These are phyloP conservation scores for Netelia inedita DNA, from an alignment of 2,888 invertebrate genomes.

Conservation along the genomic window DNA sequence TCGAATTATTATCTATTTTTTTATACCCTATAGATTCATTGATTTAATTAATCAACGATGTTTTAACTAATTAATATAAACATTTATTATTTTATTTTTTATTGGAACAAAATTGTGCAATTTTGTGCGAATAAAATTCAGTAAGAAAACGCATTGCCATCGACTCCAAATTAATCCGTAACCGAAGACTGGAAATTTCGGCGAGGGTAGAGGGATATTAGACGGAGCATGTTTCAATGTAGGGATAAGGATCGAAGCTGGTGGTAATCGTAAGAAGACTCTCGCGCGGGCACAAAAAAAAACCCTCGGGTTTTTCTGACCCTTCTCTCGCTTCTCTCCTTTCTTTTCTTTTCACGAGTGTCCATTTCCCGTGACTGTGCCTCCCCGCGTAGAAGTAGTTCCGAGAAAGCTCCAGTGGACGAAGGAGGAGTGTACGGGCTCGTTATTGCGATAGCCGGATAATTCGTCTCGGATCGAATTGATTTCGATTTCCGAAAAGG, in stretches of 20 bases:
- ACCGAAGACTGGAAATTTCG: background rate
- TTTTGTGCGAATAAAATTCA: background rate
- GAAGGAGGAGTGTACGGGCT: conserved; percentile 30
- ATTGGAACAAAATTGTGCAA: background rate
- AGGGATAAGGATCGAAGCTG: background rate
- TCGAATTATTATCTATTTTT: background rate
- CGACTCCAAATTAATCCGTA: conserved; percentile 13
- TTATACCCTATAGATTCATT: background rate
- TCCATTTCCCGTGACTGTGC: conserved; percentile 37
- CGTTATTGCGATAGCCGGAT: conserved; percentile 65
- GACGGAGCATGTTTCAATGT: conserved; percentile 2
- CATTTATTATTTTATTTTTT: background rate
- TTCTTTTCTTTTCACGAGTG: conserved; percentile 44
- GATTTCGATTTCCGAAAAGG: conserved; percentile 62
- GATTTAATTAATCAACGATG: background rate
- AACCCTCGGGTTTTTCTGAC: conserved; percentile 36
- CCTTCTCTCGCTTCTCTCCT: conserved; percentile 4
- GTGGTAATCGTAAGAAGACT: background rate
- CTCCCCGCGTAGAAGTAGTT: conserved; percentile 16
- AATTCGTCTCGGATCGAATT: conserved; percentile 66
- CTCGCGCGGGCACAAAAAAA: conserved; percentile 3
- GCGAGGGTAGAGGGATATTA: background rate
- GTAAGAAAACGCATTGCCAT: background rate
- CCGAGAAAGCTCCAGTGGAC: conserved; percentile 23
- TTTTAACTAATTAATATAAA: no score